These are phyloP conservation scores for Trichoplusia ni DNA, from an alignment of 1,140 invertebrate species.

Conservation along the genomic window DNA sequence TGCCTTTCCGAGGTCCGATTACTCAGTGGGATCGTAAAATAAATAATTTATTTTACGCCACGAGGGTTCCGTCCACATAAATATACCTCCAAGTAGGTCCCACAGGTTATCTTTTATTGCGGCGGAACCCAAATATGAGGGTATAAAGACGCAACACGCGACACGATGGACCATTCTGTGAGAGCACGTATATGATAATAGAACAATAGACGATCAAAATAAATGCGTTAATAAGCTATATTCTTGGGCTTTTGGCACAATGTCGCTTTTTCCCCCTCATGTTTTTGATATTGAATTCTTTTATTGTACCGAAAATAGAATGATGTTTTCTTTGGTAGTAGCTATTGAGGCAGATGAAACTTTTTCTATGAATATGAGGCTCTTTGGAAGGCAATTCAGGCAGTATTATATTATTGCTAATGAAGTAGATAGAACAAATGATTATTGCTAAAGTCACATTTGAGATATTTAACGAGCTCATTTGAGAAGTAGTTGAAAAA, in stretches of 20 bases:
- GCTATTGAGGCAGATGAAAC: no score
- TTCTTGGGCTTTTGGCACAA: not conserved
- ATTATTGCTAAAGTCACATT: no score
- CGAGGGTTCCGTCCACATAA: conserved; percentile 46
- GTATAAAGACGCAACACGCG: conserved; percentile 36
- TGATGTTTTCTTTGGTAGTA: no score
- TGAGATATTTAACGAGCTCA: no score
- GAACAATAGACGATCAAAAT: conserved; percentile 8
- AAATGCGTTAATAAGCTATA: not conserved
- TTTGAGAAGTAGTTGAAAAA: no score
- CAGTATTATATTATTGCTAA: no score
- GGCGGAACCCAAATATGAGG: conserved; percentile 37
- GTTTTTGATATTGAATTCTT: not conserved
- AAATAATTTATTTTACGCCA: conserved; percentile 60
- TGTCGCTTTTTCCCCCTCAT: not conserved
- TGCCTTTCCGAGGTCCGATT: conserved; percentile 52
- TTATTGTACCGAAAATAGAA: no score
- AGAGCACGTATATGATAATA: not conserved
- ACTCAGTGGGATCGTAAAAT: conserved; percentile 65
- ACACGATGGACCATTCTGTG: conserved; percentile 39
- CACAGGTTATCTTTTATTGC: conserved; percentile 53
- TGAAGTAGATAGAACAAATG: no score
- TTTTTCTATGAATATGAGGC: no score
- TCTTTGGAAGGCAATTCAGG: no score
- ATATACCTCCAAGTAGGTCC: conserved; percentile 47